phyloP scores from a whole-genome alignment of 2,888 invertebrate species.

The Cyclophora punctaria region DNA sequence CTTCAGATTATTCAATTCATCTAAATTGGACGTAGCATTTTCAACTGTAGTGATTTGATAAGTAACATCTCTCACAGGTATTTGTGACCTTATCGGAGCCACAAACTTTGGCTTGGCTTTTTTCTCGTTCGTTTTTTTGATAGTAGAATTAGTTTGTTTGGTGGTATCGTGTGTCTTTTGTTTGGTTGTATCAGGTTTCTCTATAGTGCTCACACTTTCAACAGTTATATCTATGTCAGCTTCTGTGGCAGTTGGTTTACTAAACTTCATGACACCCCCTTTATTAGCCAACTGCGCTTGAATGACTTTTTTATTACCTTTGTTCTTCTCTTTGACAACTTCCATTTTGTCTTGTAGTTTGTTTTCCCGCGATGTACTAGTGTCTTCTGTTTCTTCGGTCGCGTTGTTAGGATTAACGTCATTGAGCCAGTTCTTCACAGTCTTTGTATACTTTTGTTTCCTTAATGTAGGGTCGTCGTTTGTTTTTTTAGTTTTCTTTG shows the following conservation, averaged over 20 bases:
- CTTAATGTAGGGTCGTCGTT: slow-evolving; percentile 18
- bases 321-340: slow-evolving; percentile 11
- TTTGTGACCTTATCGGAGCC: slow-evolving; percentile 47
- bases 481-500: slow-evolving; percentile 29
- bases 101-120: slow-evolving; percentile 42
- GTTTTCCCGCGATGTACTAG: no score
- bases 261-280: slow-evolving; percentile 56
- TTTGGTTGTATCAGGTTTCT: slow-evolving; percentile 2
- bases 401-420: slow-evolving; percentile 25
- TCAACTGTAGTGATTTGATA: slow-evolving; percentile 32
- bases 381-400: slow-evolving; percentile 3
- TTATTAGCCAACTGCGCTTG: slow-evolving; percentile 55
- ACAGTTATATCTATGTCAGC: slow-evolving; percentile 6
- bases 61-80: slow-evolving; percentile 38
- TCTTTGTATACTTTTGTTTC: slow-evolving; percentile 45
- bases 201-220: slow-evolving; percentile 1
- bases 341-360: slow-evolving; percentile 1
- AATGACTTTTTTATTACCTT: slow-evolving; percentile 31
- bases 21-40: slow-evolving; percentile 20
- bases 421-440: slow-evolving; percentile 51
- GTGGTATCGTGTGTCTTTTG: not conserved
- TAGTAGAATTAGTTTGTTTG: not conserved
- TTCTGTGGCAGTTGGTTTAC: slow-evolving; percentile 31
- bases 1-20: slow-evolving; percentile 5
- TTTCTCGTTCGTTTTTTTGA: slow-evolving; percentile 25